Conservation (phyloP, 1,140 invertebrate genomes). For the Dendrolimus punctatus region DNA sequence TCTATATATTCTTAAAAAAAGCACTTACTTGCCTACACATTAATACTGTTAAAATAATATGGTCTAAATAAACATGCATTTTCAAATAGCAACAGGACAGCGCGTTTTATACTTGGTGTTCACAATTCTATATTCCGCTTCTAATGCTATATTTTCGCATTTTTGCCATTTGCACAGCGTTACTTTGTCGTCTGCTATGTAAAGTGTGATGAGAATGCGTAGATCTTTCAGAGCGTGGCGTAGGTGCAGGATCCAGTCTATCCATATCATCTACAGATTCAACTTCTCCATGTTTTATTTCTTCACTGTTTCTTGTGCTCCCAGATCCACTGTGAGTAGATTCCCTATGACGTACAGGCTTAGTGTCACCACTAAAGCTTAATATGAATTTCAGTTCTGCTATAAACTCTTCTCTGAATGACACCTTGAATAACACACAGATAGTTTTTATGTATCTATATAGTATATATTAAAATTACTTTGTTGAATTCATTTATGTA, state of each 20-base stretch:
- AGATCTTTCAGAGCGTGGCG: conserved; percentile 46
- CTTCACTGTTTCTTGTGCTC: conserved; percentile 41
- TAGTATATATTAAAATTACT: too few relatives aligned
- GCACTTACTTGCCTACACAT: too few relatives aligned
- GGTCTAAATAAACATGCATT: neutral
- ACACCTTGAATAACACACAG: conserved; percentile 64
- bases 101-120: neutral
- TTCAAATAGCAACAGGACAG: neutral
- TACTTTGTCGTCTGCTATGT: conserved; percentile 53
- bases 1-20: too few relatives aligned
- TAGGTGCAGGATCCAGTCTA: conserved; percentile 28
- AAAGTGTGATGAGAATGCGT: conserved; percentile 45
- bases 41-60: neutral
- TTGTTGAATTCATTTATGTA: too few relatives aligned
- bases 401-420: conserved; percentile 78
- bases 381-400: conserved; percentile 84
- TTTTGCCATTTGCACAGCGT: conserved; percentile 47
- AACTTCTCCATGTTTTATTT: conserved; percentile 27
- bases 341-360: conserved; percentile 71
- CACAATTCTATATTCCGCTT: conserved; percentile 9
- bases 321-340: conserved; percentile 42
- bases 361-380: conserved; percentile 82
- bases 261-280: conserved; percentile 31
- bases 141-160: conserved; percentile 43
- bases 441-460: too few relatives aligned